These are phyloP conservation scores for Eretmocerus hayati DNA, from an alignment of 2,888 invertebrate species.

Conservation along the genomic window DNA sequence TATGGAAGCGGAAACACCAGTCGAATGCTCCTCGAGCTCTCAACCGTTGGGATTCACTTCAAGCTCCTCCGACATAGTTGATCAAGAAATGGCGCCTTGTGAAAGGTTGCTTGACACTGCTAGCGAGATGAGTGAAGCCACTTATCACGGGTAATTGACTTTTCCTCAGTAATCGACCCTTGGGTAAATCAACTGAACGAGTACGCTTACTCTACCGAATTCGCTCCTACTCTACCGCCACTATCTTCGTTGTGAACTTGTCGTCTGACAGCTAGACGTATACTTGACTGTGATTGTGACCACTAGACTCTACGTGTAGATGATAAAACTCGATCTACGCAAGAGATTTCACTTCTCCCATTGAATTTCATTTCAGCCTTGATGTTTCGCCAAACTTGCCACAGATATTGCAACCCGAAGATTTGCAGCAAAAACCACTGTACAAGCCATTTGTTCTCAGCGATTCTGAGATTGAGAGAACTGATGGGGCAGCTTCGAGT, in stretches of 20 bases:
- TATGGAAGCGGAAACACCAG: not conserved
- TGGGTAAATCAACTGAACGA: too few relatives aligned
- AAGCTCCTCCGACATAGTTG: conserved; percentile 21
- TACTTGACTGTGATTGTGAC: not conserved
- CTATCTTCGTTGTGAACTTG: not conserved
- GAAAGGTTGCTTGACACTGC: conserved; percentile 26
- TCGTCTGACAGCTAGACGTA: not conserved
- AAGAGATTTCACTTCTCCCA: too few relatives aligned
- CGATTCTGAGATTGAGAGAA: not conserved
- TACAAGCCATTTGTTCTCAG: conserved; percentile 1
- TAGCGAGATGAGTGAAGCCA: conserved; percentile 5
- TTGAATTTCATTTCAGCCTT: conserved; percentile 16
- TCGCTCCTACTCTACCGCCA: not conserved
- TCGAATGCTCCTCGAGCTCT: conserved; percentile 1
- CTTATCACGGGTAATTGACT: conserved; percentile 15
- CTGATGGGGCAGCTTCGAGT: not conserved
- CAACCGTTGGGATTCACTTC: conserved; percentile 1
- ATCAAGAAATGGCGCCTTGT: conserved; percentile 39
- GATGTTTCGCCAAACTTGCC: conserved; percentile 8
- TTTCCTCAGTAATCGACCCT: too few relatives aligned
- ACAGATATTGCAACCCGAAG: not conserved
- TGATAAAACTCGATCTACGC: not conserved
- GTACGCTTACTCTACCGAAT: not conserved
- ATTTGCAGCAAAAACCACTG: not conserved
- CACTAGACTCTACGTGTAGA: not conserved